Base-by-base conservation (phyloP, 2,797 vertebrate species). In the Aldrovandia affinis region DNA sequence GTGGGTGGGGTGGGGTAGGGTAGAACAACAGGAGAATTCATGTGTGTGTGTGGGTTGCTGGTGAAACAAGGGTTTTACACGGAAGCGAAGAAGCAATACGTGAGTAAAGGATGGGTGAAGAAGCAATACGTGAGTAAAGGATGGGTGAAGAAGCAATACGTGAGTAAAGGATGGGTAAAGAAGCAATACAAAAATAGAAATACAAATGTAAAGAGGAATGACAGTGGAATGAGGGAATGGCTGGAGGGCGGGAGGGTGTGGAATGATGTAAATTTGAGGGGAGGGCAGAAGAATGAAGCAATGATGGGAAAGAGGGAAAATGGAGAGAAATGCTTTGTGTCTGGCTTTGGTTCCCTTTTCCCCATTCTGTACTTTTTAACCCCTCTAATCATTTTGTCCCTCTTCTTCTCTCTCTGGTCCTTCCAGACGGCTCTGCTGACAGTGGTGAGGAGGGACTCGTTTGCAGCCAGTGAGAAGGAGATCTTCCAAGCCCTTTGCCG, bases 401-500 rank as follows among this genome's bases (percentile, higher is more conserved):
- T 65, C 47, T 52, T 57, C 30, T 1, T 59, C 4, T 28, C 10
- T 25, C 28, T 44, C 33, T 42, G 68, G 47, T 44, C 84, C 89
- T 82, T 59, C 12, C 85, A 99, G 98, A 91, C 93, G 2, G 98
- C 98, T 36, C 95, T 99, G 89, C 90, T 99, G 83, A 98, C 95
- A 0, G 95, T 99, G 83, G 96, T 98, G 68, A 91, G 92, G 47
- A 95, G 98, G 81, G 97, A 99, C 94, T 99, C 98, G 0, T 99
- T 99, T 86, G 98, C 98, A 36, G 96, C 98, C 89, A 97, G 95
- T 0, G 98, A 99, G 92, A 97, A 97, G 90, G 98, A 99, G 89
- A 98, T 99, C 94, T 99, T 99, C 88, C 97, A 96, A 93, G 97
- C 98, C 0, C 91, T 99, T 92, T 95, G 97, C 86, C 97, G 96